Conservation (phyloP, 2,797 vertebrate species). For the Pampus argenteus region DNA sequence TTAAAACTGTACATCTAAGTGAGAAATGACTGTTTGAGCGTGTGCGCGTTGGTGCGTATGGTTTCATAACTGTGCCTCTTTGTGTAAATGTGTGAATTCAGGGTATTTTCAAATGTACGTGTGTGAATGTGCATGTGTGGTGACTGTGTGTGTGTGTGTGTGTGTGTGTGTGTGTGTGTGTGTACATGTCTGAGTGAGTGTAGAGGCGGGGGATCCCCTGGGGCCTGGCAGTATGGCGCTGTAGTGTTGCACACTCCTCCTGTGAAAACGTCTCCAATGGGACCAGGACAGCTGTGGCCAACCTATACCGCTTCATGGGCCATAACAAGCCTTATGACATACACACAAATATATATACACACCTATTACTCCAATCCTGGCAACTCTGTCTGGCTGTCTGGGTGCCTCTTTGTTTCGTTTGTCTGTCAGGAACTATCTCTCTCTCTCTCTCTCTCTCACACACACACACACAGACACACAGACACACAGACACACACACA, state of each 20-base stretch:
- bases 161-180: constrained; percentile 43
- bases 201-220: constrained; percentile 77
- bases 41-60: constrained; percentile 34
- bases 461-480: constrained; percentile 32
- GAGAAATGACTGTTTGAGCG: constrained; percentile 69
- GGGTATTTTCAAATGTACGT: constrained; percentile 29
- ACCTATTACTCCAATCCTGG: constrained; percentile 54
- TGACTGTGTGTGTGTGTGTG: constrained; percentile 37
- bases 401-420: constrained; percentile 59
- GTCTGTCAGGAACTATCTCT: constrained; percentile 42
- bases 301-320: constrained; percentile 80
- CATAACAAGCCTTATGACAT: constrained; percentile 82
- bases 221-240: constrained; percentile 83
- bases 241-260: constrained; percentile 76
- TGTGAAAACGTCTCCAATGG: constrained; percentile 81
- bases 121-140: constrained; percentile 38
- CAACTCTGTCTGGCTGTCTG: constrained; percentile 61
- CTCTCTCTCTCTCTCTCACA: constrained; percentile 1
- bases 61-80: constrained; percentile 66
- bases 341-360: constrained; percentile 40
- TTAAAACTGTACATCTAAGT: constrained; percentile 83
- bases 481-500: constrained; percentile 22
- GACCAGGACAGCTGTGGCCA: constrained; percentile 86
- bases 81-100: constrained; percentile 65
- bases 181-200: constrained; percentile 47